These are phyloP conservation scores for Cloeon dipterum DNA, from an alignment of 2,888 invertebrate species.

Conservation along the genomic window DNA sequence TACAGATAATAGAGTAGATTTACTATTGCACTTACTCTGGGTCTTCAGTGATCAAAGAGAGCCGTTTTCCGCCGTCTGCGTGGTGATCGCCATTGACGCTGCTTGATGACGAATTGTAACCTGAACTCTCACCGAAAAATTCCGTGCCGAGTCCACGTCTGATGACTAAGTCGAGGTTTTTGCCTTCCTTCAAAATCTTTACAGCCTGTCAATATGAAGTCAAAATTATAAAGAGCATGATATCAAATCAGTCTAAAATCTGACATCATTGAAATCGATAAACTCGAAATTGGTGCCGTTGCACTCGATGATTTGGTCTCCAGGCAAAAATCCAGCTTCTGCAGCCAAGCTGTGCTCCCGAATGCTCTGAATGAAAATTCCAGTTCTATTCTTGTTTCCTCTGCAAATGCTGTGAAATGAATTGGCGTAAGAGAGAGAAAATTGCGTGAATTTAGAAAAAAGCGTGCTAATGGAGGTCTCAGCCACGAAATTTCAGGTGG, in stretches of 20 bases:
- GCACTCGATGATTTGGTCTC: slow-evolving; percentile 77
- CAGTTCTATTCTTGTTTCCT: slow-evolving; percentile 68
- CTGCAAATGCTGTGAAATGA: slow-evolving; percentile 50
- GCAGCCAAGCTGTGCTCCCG: slow-evolving; percentile 72
- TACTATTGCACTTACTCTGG: too few species aligned
- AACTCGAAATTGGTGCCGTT: slow-evolving; percentile 45
- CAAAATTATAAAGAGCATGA: background rate
- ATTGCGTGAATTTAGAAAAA: background rate
- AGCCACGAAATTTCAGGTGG: too few species aligned
- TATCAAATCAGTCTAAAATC: slow-evolving; percentile 7
- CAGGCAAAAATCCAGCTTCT: slow-evolving; percentile 67
- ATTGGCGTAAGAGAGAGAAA: background rate
- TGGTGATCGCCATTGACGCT: slow-evolving; percentile 42
- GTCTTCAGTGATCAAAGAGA: slow-evolving; percentile 54
- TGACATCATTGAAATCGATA: slow-evolving; percentile 57
- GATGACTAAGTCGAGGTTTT: slow-evolving; percentile 50
- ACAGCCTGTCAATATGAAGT: slow-evolving; percentile 34
- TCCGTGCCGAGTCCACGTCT: slow-evolving; percentile 58
- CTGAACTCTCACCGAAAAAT: slow-evolving; percentile 58
- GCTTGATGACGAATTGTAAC: slow-evolving; percentile 66
- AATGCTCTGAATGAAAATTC: slow-evolving; percentile 75
- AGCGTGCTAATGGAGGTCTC: too few species aligned
- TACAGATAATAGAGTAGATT: too few species aligned
- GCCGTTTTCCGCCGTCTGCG: slow-evolving; percentile 16
- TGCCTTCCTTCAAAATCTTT: slow-evolving; percentile 52